Evolutionary conservation across 1,140 invertebrate genomes (phyloP).

Genomic region (Ceratina calcarata): DNA sequence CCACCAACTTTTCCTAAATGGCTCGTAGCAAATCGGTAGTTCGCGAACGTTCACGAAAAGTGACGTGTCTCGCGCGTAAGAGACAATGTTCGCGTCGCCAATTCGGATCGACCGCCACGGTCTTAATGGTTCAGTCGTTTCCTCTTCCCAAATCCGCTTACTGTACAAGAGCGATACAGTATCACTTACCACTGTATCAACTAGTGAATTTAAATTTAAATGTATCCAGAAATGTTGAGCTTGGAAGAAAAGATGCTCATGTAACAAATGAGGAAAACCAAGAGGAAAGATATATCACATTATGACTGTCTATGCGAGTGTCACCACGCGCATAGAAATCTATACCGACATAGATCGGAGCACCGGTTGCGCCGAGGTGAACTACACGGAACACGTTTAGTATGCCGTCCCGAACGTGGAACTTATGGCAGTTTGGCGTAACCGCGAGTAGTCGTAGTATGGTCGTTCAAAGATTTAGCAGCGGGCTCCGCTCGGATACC

Average conservation of each 20-base stretch:
- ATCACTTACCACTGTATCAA: no score
- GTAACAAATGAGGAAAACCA: no score
- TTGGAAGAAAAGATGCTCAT: no score
- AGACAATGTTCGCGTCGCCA: constrained; percentile 15
- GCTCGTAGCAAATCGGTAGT: constrained; percentile 25
- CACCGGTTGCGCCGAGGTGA: constrained; percentile 32
- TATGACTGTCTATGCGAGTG: no score
- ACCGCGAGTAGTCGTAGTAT: constrained; percentile 10
- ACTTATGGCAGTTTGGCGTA: constrained; percentile 58
- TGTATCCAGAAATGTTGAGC: no score
- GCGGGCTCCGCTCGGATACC: constrained; percentile 25
- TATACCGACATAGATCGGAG: constrained; percentile 21
- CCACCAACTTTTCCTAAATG: constrained; percentile 51
- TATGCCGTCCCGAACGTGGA: constrained; percentile 35
- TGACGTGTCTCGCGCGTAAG: not conserved
- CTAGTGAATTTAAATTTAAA: no score
- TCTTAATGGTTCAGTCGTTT: not conserved
- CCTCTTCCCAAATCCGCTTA: not conserved
- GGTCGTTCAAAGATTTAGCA: constrained; percentile 58
- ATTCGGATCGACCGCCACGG: not conserved
- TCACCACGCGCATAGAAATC: constrained; percentile 44
- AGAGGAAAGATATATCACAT: no score
- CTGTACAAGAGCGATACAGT: no score
- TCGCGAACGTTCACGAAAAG: not conserved
- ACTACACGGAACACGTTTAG: constrained; percentile 47